Conservation (phyloP, 2,888 invertebrate genomes). For the Heterodera filipjevi region DNA sequence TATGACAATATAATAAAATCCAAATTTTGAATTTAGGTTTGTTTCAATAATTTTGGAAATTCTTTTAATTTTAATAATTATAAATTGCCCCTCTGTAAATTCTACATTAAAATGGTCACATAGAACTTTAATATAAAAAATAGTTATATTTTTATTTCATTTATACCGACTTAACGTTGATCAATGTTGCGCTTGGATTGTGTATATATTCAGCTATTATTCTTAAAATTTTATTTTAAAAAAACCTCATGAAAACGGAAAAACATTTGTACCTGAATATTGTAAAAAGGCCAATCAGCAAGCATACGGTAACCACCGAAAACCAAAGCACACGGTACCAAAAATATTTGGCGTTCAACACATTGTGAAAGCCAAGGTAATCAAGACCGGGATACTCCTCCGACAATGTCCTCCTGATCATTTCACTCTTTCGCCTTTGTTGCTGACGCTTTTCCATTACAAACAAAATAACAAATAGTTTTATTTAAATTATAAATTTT, state of each 20-base stretch:
- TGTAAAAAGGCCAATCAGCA: slow-evolving; percentile 39
- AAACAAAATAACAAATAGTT: too few species aligned
- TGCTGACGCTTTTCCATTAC: neutral
- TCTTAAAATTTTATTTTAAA: slow-evolving; percentile 27
- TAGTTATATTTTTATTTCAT: neutral
- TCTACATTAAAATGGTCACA: neutral
- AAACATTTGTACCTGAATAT: slow-evolving; percentile 39
- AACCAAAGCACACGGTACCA: slow-evolving; percentile 45
- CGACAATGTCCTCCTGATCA: slow-evolving; percentile 34
- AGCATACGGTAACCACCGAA: slow-evolving; percentile 38
- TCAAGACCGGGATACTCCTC: slow-evolving; percentile 46
- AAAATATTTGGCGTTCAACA: slow-evolving; percentile 35
- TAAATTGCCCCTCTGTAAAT: neutral
- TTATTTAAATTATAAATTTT: too few species aligned
- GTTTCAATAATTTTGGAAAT: too few species aligned
- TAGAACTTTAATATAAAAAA: neutral
- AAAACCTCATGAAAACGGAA: too few species aligned
- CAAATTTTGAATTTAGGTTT: too few species aligned
- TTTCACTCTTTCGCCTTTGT: slow-evolving; percentile 26
- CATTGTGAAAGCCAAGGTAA: slow-evolving; percentile 42
- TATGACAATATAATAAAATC: too few species aligned
- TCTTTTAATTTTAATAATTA: neutral
- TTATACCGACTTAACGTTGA: slow-evolving; percentile 36
- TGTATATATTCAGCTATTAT: slow-evolving; percentile 38
- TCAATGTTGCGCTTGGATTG: slow-evolving; percentile 35